A percentile compares a stretch with the other conserved stretches of the same genome.
Conservation (phyloP, 1,140 invertebrate species). For the Sitobion miscanthi region DNA sequence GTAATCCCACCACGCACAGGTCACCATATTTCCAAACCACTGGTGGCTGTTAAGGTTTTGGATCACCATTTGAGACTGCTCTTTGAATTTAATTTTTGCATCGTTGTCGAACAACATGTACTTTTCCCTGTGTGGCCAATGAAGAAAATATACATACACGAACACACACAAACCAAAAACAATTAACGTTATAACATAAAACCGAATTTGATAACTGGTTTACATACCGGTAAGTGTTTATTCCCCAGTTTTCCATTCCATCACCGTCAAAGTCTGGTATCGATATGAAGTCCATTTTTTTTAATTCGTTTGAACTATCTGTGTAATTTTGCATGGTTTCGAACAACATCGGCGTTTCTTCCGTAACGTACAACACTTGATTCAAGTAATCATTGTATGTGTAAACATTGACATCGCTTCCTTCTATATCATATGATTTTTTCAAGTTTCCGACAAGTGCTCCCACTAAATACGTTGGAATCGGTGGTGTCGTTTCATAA, state of each 20-base stretch:
- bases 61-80: conserved; percentile 64
- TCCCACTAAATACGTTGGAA: conserved; percentile 80
- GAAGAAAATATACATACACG: neutral
- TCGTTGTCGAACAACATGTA: conserved; percentile 29
- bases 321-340: conserved; percentile 59
- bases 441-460: conserved; percentile 70
- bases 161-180: neutral
- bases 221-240: conserved; percentile 68
- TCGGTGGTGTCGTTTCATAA: conserved; percentile 62
- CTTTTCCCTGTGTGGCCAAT: neutral
- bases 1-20: conserved; percentile 63
- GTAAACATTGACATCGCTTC: conserved; percentile 70
- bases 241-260: conserved; percentile 85
- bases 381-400: conserved; percentile 71
- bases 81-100: conserved; percentile 48
- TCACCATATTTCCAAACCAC: conserved; percentile 66
- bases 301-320: conserved; percentile 58
- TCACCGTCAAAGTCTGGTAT: conserved; percentile 79
- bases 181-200: neutral
- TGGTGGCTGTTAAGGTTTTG: conserved; percentile 67
- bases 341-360: conserved; percentile 62
- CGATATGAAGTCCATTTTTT: conserved; percentile 71
- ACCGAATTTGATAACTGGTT: neutral
- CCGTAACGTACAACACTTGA: conserved; percentile 61
- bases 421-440: conserved; percentile 61